These are phyloP conservation scores for Mastigias papua DNA, from an alignment of 30 jellyfish, hydroid and myxozoan genomes.

Conservation along the genomic window DNA sequence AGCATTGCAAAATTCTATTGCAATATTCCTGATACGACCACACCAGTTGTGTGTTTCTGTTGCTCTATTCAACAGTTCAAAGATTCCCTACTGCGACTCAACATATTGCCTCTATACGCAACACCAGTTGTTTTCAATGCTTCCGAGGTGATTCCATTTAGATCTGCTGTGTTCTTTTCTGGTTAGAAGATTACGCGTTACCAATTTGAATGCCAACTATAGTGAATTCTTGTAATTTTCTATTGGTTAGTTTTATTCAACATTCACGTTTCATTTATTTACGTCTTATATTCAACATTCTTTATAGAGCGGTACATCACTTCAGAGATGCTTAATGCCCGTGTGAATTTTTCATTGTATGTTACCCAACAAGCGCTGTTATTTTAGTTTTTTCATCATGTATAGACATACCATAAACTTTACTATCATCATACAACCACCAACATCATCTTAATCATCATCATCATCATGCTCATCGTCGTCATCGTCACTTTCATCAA, in stretches of 20 bases:
- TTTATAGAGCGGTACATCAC: neutral
- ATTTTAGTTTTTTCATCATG: too few species aligned
- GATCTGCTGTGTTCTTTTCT: neutral
- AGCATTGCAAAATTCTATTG: neutral
- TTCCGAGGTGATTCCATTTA: neutral
- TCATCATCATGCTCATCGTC: too few species aligned
- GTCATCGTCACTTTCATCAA: too few species aligned
- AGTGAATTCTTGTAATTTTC: neutral
- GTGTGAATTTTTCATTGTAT: neutral
- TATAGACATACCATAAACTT: too few species aligned
- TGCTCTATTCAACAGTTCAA: neutral
- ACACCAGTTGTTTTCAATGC: constrained; percentile 7
- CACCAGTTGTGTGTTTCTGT: neutral
- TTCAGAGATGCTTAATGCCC: neutral
- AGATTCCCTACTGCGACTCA: neutral
- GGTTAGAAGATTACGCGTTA: neutral
- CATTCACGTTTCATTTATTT: neutral
- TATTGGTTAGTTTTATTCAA: neutral
- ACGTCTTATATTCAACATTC: neutral
- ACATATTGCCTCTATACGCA: constrained; percentile 12
- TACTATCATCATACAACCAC: too few species aligned
- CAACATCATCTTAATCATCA: too few species aligned
- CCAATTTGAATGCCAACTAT: neutral
- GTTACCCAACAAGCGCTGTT: neutral
- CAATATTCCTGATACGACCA: neutral